Evolutionary conservation across 2,113 vertebrate species (phyloP).

Genomic region (Sebastes fasciatus): DNA sequence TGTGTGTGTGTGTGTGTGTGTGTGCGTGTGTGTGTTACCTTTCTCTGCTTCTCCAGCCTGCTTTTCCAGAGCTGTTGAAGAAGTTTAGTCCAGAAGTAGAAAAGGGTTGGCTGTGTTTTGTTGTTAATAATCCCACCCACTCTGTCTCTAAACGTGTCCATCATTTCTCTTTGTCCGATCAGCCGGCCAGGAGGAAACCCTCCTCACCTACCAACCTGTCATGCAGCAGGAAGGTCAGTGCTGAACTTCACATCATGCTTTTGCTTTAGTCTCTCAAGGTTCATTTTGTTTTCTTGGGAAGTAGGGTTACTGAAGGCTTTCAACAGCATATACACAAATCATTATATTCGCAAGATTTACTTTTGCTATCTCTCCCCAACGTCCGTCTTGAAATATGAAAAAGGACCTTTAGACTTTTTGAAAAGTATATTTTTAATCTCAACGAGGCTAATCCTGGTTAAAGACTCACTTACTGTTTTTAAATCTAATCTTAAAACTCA

Average conservation of each 20-base stretch:
- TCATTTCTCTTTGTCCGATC: conserved; percentile 64
- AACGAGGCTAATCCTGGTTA: no score
- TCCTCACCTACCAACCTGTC: conserved; percentile 96
- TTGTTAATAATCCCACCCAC: not conserved
- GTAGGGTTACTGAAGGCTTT: not conserved
- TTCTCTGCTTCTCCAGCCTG: conserved; percentile 41
- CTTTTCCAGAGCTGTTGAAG: conserved; percentile 55
- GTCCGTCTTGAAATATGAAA: no score
- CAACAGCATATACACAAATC: not conserved
- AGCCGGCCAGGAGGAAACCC: conserved; percentile 95
- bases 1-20: conserved; percentile 8
- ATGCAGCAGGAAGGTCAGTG: conserved; percentile 96
- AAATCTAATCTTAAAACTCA: no score
- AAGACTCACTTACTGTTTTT: no score
- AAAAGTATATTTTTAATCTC: no score
- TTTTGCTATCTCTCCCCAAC: no score
- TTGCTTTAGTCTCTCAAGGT: not conserved
- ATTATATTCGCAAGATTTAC: no score
- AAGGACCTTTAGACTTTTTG: no score
- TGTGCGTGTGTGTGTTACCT: conserved; percentile 6
- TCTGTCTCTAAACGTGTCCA: conserved; percentile 33
- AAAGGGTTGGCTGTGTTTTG: not conserved
- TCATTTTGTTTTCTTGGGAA: not conserved
- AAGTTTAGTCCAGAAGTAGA: conserved; percentile 25
- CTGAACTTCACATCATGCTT: not conserved